Evolutionary conservation across 2,797 vertebrate species (phyloP), one percentile per base, ranked within the genome.

Genomic region (Hybognathus amarus): DNA sequence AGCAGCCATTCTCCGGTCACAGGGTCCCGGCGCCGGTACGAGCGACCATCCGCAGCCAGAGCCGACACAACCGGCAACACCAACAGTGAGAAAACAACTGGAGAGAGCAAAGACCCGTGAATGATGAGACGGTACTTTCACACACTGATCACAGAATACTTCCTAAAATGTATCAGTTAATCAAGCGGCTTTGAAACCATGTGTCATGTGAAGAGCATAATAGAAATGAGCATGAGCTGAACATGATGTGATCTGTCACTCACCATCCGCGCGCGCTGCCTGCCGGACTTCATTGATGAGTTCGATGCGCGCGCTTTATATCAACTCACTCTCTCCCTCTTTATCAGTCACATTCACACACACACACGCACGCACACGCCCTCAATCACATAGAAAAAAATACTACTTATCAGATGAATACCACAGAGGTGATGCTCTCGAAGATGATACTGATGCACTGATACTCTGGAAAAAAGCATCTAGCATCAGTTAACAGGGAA

Each of bases 1-100:
- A 3, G 27, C 22, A 93, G 5, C 1, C 2, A 0, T 0, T 0
- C 0, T 0, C 92, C 92, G 6, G 81, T 90, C 1, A 2, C 1
- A 13, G 83, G 89, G 76, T 93, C 92, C 0, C 0, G 56, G 10
- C 68, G 18, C 0, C 1, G 5, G 71, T 89, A 95, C 1, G 77
- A 87, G 22, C 8, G 15, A 2, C 8, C 42, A 0, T 38, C 24
- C 6, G 15, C 33, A 3, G 69, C 64, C 9, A 20, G 13, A 33
- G 20, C 59, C 63, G 24, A 63, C 18, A 79, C 20, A 33, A 9
- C 61, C 30, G 40, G 13, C 11, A 83, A 4, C 1, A 68, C 6
- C 36, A 87, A 12, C 15, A 56, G 27, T n/a, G 75, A 24, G 15
- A 83, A 22, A 1, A 1, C 56, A 84, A 6, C 89, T 90, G 24